Evolutionary conservation across 1,140 invertebrate genomes (phyloP), one percentile per base, ranked within the genome.

Genomic region (Megathymus violae): DNA sequence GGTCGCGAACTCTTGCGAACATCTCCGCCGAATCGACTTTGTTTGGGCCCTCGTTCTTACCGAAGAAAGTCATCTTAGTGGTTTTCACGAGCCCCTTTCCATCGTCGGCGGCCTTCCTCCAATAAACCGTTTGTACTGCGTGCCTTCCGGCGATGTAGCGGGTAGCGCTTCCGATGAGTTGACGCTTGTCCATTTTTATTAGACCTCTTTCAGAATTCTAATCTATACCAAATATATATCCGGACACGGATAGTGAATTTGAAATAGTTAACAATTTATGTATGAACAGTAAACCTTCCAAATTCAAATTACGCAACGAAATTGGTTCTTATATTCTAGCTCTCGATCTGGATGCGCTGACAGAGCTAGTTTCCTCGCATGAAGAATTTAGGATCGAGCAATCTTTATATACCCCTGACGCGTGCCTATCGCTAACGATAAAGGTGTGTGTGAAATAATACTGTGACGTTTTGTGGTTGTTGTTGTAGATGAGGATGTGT

Each of bases 111-210:
- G 91, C 80, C 54, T 91, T 91, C 64, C 94, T 91, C 95, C 95
- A 95, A 67, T 95, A 95, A 0, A 95, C 94, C 0, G 94, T 95
- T 69, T 95, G 94, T 13, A 95, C 92, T 1, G 94, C 94, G 67
- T 95, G 93, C 60, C 94, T 92, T 34, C 94, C 94, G 31, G 94
- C 94, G 54, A 95, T 93, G 75, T 94, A 95, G 34, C 94, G 92
- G 3, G 94, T 94, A 3, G 94, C 93, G 67, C 93, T 92, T 64
- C 94, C 92, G 6, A 94, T 91, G 44, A 94, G 69, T 22, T 86
- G 78, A 59, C 88, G 82, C 62, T 93, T 93, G 67, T 91, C 87
- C 88, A 91, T 91, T 77, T 78, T 75, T 7, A 15, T 11, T 13
- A 9, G n/a, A n/a, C n/a, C n/a, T n/a, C 38, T 36, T 19, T 27